phyloP scores from a whole-genome alignment of 2,797 vertebrate species.

The Antennarius maculatus region DNA sequence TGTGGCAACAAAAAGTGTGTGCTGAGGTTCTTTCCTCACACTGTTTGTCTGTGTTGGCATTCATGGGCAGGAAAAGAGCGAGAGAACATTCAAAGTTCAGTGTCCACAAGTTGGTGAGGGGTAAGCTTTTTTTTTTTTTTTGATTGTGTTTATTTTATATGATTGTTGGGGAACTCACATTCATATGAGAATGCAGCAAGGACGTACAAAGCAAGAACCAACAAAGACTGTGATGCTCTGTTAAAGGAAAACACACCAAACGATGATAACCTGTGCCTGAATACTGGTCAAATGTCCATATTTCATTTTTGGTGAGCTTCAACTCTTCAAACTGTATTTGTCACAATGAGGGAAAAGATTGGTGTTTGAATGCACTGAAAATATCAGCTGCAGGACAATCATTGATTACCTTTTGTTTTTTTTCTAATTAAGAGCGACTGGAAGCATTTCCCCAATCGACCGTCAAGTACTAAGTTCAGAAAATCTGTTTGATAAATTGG shows the following conservation, averaged over 20 bases:
- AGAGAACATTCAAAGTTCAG: constrained; percentile 56
- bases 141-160: constrained; percentile 19
- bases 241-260: constrained; percentile 36
- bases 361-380: constrained; percentile 2
- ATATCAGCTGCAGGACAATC: constrained; percentile 68
- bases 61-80: constrained; percentile 43
- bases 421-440: constrained; percentile 2
- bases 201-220: constrained; percentile 30
- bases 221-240: constrained; percentile 42
- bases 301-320: constrained; percentile 39
- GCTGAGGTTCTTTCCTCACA: constrained; percentile 17
- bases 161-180: constrained; percentile 29
- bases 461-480: constrained; percentile 4
- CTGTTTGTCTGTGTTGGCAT: constrained; percentile 44
- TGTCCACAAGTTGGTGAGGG: constrained; percentile 52
- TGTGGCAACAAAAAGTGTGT: constrained; percentile 7
- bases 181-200: constrained; percentile 23
- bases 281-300: constrained; percentile 35
- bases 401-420: constrained; percentile 8
- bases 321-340: constrained; percentile 15
- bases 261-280: constrained; percentile 41
- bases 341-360: constrained; percentile 8
- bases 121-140: neutral
- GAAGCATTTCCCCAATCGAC: constrained; percentile 13
- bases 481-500: constrained; percentile 13